These are phyloP conservation scores for Synanthedon tipuliformis DNA, from an alignment of 2,888 invertebrate species.

Conservation along the genomic window DNA sequence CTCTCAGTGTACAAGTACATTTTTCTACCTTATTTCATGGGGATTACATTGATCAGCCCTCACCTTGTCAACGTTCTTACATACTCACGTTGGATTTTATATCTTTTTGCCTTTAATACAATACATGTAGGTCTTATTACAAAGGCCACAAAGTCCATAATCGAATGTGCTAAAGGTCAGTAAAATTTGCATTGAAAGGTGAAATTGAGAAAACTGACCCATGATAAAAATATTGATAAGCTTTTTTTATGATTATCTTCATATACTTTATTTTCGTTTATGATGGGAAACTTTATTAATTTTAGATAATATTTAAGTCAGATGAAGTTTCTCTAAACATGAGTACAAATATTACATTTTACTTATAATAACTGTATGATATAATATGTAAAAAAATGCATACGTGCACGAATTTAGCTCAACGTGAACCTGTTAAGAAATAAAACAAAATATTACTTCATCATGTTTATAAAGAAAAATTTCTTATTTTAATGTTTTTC, in stretches of 20 bases:
- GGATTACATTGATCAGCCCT: slow-evolving; percentile 64
- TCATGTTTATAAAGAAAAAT: no score
- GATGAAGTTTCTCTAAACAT: no score
- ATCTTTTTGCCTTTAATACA: slow-evolving; percentile 16
- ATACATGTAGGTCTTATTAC: slow-evolving; percentile 9
- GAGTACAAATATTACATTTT: no score
- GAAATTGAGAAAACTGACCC: slow-evolving; percentile 62
- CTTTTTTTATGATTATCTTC: slow-evolving; percentile 59
- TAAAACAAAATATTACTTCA: no score
- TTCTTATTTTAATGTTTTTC: no score
- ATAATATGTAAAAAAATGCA: no score
- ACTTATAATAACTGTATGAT: no score
- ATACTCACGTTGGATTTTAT: slow-evolving; percentile 60
- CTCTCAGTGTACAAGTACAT: slow-evolving; percentile 33
- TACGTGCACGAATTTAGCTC: no score
- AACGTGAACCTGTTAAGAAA: no score
- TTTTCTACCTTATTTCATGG: slow-evolving; percentile 64
- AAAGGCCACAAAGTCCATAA: slow-evolving; percentile 11
- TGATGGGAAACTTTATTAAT: no score
- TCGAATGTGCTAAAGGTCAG: slow-evolving; percentile 4
- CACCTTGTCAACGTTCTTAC: slow-evolving; percentile 65
- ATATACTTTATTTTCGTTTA: slow-evolving; percentile 49
- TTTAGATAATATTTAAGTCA: no score
- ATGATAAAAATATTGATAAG: slow-evolving; percentile 62
- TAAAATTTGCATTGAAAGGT: slow-evolving; percentile 20